Conservation (phyloP, 2,113 vertebrate species). For the Arizona elegans region DNA sequence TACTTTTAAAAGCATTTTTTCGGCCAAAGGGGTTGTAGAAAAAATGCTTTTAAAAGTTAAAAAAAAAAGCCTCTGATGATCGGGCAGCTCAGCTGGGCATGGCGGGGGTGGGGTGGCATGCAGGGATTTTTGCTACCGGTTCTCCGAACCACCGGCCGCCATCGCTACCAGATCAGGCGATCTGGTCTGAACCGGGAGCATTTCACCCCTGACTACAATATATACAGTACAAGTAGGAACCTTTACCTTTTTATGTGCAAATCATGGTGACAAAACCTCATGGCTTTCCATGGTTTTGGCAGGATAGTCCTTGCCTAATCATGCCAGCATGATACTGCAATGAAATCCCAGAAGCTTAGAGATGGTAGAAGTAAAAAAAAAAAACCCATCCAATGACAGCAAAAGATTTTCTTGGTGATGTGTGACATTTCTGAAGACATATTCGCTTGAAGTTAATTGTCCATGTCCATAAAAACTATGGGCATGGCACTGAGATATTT, state of each 20-base stretch:
- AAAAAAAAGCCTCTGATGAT: too few species aligned
- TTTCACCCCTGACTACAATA: too few species aligned
- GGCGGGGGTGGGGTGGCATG: too few species aligned
- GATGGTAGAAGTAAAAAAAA: neutral
- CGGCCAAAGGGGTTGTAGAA: too few species aligned
- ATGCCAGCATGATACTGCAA: neutral
- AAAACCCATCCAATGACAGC: neutral
- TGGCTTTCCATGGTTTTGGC: neutral
- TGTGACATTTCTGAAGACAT: neutral
- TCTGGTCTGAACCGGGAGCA: too few species aligned
- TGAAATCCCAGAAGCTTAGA: neutral
- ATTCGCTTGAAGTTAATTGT: neutral
- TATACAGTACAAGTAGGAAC: too few species aligned
- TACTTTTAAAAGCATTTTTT: too few species aligned
- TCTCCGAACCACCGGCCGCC: too few species aligned
- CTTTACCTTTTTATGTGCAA: neutral
- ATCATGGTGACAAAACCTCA: neutral
- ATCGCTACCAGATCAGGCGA: too few species aligned
- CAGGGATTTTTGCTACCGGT: too few species aligned
- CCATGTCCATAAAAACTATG: neutral
- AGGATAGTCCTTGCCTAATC: neutral
- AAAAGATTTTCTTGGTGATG: neutral
- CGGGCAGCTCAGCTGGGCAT: too few species aligned
- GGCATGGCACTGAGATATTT: neutral
- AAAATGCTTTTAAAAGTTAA: too few species aligned